Evolutionary conservation across 2,797 vertebrate genomes (phyloP), one percentile per base, ranked within the genome.

Genomic region (Mormyrops boulengeri): DNA sequence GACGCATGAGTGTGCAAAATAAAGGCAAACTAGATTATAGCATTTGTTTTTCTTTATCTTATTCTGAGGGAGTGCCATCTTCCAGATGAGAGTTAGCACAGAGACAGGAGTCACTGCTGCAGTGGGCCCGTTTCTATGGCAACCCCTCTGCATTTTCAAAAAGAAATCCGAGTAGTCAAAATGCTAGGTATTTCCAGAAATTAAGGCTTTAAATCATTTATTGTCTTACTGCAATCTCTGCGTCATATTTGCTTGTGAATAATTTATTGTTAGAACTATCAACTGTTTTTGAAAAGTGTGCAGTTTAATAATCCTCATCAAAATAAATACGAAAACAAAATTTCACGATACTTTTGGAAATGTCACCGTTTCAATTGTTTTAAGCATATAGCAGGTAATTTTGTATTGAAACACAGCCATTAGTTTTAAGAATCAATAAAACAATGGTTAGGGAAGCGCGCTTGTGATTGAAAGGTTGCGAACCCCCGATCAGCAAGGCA

Each of bases 31-130:
- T 41, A 17, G 34, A n/a, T 12, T 53, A 84, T 60, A 3, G 55
- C 53, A 38, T 89, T 87, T 88, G 52, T 19, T 88, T 88, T 49
- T 88, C 69, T 96, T 96, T 96, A 2, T 95, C 96, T 0, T 94
- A 96, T 89, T 84, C 97, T 92, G 96, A 97, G 90, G 96, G 97
- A 89, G 92, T 96, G 77, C 77, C 97, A 92, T 91, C 92, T 93
- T 94, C 0, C 94, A 96, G 47, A 94, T 97, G 89, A 95, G 95
- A 0, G 90, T 94, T 38, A 90, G 93, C 17, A 57, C 89, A 55
- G 95, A 95, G 60, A 89, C 92, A 0, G 38, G 92, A 38, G 88
- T 92, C 1, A 88, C 62, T 0, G 89, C 93, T 82, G 91, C 94
- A 0, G 90, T 0, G 93, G 94, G 66, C 95, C 95, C 0, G 91